These are phyloP conservation scores for Empis livida DNA, from an alignment of 2,888 invertebrate species.

Conservation along the genomic window DNA sequence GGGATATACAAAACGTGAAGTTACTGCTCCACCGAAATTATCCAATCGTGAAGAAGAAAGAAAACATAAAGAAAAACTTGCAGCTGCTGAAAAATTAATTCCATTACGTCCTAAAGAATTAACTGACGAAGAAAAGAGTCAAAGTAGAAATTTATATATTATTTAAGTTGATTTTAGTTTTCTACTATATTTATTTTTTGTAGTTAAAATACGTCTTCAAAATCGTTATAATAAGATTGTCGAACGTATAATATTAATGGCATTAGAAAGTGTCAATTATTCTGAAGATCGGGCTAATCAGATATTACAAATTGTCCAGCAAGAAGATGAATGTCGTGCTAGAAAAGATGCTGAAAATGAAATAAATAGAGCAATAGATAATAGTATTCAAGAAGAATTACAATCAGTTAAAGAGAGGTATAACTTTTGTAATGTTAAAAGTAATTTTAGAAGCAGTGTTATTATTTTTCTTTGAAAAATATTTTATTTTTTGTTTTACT, in stretches of 20 bases:
- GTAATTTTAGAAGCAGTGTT: too few relatives aligned
- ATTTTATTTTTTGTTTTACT: too few relatives aligned
- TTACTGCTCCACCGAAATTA: slow-evolving; percentile 43
- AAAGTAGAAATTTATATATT: slow-evolving; percentile 36
- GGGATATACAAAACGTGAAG: slow-evolving; percentile 72
- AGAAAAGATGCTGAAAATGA: slow-evolving; percentile 17
- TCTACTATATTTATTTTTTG: slow-evolving; percentile 15
- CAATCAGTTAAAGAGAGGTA: neutral
- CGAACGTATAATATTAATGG: slow-evolving; percentile 69
- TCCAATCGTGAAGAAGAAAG: slow-evolving; percentile 28
- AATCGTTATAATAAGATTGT: slow-evolving; percentile 61
- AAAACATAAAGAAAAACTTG: slow-evolving; percentile 20
- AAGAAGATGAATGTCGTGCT: slow-evolving; percentile 45
- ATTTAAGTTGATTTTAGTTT: neutral
- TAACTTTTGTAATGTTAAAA: neutral
- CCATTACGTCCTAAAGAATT: slow-evolving; percentile 48
- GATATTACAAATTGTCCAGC: slow-evolving; percentile 53
- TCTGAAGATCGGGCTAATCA: slow-evolving; percentile 70
- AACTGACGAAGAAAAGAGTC: slow-evolving; percentile 54
- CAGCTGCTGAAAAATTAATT: slow-evolving; percentile 28
- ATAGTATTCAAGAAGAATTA: neutral
- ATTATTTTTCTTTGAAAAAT: too few relatives aligned
- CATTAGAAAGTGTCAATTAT: slow-evolving; percentile 77
- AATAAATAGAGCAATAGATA: neutral
- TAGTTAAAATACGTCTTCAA: slow-evolving; percentile 59